A percentile compares a stretch with the other conserved stretches of the same genome.
These are phyloP conservation scores for Premnoplex brunnescens DNA, from an alignment of 2,797 vertebrate genomes.

Conservation along the genomic window DNA sequence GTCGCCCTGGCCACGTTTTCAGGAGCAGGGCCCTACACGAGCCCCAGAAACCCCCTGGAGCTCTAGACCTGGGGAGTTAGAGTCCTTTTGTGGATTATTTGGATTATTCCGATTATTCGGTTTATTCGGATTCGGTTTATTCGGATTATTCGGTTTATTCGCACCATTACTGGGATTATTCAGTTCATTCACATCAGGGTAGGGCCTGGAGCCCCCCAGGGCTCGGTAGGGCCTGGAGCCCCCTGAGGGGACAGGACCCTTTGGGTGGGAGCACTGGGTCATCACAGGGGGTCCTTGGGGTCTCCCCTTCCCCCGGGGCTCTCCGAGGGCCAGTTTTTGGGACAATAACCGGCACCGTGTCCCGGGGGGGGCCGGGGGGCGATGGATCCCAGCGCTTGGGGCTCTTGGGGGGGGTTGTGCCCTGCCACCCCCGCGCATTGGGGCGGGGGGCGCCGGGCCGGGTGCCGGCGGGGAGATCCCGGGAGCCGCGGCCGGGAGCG, in stretches of 20 bases:
- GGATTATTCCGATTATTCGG: background rate
- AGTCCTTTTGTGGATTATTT: background rate
- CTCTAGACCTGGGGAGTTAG: background rate
- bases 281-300: rapidly evolving
- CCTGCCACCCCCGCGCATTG: background rate
- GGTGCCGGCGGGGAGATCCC: background rate
- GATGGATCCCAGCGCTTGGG: background rate
- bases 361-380: rapidly evolving
- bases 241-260: background rate
- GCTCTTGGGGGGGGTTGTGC: background rate
- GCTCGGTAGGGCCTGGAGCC: background rate
- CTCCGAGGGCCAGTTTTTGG: background rate
- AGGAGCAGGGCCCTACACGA: rapidly evolving
- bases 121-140: background rate
- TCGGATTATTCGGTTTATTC: background rate
- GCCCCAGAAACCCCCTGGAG: background rate
- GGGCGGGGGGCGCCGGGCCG: background rate
- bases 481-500: background rate
- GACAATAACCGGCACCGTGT: background rate
- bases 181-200: background rate
- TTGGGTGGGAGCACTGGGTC: background rate
- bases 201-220: background rate
- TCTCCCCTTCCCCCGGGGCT: background rate
- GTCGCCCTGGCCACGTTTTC: background rate
- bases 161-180: background rate